Evolutionary conservation across 2,888 invertebrate genomes (phyloP), one percentile per base, ranked within the genome.

Genomic region (Cactoblastis cactorum): DNA sequence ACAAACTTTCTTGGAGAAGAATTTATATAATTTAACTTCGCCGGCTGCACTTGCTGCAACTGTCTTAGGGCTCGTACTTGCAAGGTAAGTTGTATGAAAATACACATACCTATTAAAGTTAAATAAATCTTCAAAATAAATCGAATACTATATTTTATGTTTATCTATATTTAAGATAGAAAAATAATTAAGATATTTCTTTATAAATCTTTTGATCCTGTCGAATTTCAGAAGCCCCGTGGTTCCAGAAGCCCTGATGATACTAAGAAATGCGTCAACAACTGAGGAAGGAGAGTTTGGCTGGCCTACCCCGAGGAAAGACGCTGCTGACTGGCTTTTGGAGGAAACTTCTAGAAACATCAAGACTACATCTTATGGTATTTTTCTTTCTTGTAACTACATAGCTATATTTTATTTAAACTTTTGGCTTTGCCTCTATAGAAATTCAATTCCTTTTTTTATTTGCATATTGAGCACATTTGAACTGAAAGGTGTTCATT

Each of bases 271-370:
- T 54, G 91, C 91, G 0, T 93, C 93, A 0, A 93, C 92, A 0
- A 92, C 92, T 0, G 93, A 93, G 70, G 93, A 93, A 64, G 92
- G 92, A 0, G 93, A 93, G 61, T 93, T 93, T 53, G 93, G 93
- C 1, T 93, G 93, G 93, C 92, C 92, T 2, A 82, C 91, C 1
- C 90, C 91, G 0, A 82, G 91, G 50, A 85, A 90, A 51, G 92
- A 92, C 53, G 92, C 92, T 1, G 92, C 92, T 9, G 92, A 93
- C 65, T 93, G 92, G 92, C 77, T 93, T 1, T 83, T 92, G 18
- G 92, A 92, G 69, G 90, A 92, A 54, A 91, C 91, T 32, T 86
- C 91, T 0, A 84, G 90, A 55, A 90, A 89, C 47, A 86, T 92
- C 18, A 92, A 92, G 57, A 92, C 91, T 28, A 92, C 88, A 38